phyloP scores from a whole-genome alignment of 2,113 vertebrate genomes.

The Perca schrenkii region DNA sequence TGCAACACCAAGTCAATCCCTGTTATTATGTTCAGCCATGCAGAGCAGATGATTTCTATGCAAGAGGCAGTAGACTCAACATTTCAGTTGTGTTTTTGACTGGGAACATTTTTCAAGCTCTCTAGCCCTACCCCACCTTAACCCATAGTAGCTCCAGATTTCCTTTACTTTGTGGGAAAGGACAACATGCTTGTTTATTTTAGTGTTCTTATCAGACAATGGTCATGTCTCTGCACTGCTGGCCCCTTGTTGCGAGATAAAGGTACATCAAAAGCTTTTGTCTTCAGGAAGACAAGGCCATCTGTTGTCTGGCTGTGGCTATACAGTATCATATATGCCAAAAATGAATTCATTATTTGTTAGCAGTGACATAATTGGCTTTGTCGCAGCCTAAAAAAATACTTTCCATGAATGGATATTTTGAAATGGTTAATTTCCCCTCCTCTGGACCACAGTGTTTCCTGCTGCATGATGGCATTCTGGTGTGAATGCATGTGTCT shows the following conservation, averaged over 20 bases:
- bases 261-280: conserved; percentile 62
- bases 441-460: conserved; percentile 46
- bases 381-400: conserved; percentile 26
- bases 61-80: conserved; percentile 71
- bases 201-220: conserved; percentile 69
- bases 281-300: conserved; percentile 48
- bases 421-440: conserved; percentile 46
- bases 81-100: conserved; percentile 59
- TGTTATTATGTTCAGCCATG: conserved; percentile 77
- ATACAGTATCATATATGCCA: conserved; percentile 19
- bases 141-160: conserved; percentile 57
- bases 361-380: conserved; percentile 19
- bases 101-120: conserved; percentile 47
- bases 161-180: conserved; percentile 79
- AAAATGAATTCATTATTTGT: conserved; percentile 37
- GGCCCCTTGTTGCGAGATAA: conserved; percentile 66
- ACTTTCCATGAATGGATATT: conserved; percentile 59
- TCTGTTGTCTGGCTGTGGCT: conserved; percentile 35
- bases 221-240: conserved; percentile 30
- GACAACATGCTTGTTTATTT: conserved; percentile 71
- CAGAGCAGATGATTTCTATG: conserved; percentile 67
- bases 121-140: conserved; percentile 34
- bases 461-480: conserved; percentile 53
- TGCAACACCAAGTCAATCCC: conserved; percentile 56
- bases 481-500: conserved; percentile 49